phyloP scores from a whole-genome alignment of 2,797 vertebrate genomes.

The Ceyx erithaca region DNA sequence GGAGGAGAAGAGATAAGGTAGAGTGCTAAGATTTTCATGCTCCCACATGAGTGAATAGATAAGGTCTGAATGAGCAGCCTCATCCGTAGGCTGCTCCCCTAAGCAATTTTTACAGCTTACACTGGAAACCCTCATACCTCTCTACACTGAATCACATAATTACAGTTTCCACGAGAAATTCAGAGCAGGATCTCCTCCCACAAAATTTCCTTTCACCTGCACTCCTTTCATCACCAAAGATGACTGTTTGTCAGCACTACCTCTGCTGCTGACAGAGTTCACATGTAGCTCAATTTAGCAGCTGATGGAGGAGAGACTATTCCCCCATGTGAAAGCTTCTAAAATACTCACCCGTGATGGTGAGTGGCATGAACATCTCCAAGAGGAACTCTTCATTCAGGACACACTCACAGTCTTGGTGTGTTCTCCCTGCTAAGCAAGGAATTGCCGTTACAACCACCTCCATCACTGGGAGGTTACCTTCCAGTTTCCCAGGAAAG shows the following conservation, averaged over 20 bases:
- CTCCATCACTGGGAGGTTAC: background rate
- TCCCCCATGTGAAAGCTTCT: background rate
- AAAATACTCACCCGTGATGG: background rate
- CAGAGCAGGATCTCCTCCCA: constrained; percentile 50
- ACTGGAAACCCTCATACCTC: constrained; percentile 15
- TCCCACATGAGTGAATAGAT: constrained; percentile 31
- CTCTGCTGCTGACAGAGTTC: background rate
- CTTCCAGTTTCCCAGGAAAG: background rate
- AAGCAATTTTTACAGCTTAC: constrained; percentile 10
- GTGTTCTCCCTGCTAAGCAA: background rate
- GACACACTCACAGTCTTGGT: background rate
- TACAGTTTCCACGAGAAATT: constrained; percentile 49
- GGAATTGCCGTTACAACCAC: background rate
- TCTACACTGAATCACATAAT: constrained; percentile 40
- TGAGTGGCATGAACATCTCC: background rate
- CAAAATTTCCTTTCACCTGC: constrained; percentile 59
- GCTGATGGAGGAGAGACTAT: background rate
- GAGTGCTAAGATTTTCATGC: constrained; percentile 27
- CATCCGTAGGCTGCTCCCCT: constrained; percentile 19
- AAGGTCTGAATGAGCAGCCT: constrained; percentile 57
- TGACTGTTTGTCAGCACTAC: constrained; percentile 44
- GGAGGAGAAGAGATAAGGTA: constrained; percentile 40
- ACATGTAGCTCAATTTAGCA: constrained; percentile 27
- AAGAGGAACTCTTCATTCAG: background rate
- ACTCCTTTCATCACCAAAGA: constrained; percentile 23